Percentiles rank a stretch among this genome's conserved stretches.
Evolutionary conservation across 2,113 vertebrate species (phyloP).

Genomic region (Acinonyx jubatus): DNA sequence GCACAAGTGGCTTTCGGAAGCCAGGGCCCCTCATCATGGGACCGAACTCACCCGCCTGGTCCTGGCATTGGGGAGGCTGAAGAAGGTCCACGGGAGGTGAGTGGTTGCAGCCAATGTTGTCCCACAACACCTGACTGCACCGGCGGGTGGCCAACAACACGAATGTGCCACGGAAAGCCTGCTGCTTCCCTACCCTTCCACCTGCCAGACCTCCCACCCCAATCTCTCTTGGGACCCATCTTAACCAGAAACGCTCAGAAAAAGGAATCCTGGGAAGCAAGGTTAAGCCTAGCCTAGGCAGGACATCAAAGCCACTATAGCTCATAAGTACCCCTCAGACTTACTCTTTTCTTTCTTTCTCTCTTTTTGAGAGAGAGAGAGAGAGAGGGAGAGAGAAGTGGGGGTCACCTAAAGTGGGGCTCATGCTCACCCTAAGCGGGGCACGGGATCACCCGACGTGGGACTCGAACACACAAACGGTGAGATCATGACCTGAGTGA

Average conservation of each 20-base stretch:
- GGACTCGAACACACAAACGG: too few relatives aligned
- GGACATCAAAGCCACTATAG: neutral
- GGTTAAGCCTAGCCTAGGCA: neutral
- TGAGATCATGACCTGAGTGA: too few relatives aligned
- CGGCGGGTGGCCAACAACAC: fast-evolving
- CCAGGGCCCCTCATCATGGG: neutral
- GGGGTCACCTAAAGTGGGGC: too few relatives aligned
- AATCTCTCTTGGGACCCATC: neutral
- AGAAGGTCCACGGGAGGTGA: fast-evolving
- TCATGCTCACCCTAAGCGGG: too few relatives aligned
- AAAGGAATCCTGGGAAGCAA: neutral
- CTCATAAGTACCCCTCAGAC: neutral
- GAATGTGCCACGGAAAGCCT: too few relatives aligned
- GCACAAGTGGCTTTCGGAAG: neutral
- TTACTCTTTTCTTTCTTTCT: neutral
- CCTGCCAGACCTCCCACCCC: fast-evolving
- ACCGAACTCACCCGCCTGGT: neutral
- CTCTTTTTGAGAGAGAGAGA: too few relatives aligned
- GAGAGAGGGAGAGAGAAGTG: too few relatives aligned
- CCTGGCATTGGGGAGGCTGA: neutral
- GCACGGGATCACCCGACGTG: fast-evolving
- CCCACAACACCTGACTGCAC: neutral
- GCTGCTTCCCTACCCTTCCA: neutral
- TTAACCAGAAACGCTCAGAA: neutral
- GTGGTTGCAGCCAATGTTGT: too few relatives aligned